Evolutionary conservation across 2,113 vertebrate species (phyloP), one percentile per base, ranked within the genome.

Genomic region (Tricholaema leucomelas): DNA sequence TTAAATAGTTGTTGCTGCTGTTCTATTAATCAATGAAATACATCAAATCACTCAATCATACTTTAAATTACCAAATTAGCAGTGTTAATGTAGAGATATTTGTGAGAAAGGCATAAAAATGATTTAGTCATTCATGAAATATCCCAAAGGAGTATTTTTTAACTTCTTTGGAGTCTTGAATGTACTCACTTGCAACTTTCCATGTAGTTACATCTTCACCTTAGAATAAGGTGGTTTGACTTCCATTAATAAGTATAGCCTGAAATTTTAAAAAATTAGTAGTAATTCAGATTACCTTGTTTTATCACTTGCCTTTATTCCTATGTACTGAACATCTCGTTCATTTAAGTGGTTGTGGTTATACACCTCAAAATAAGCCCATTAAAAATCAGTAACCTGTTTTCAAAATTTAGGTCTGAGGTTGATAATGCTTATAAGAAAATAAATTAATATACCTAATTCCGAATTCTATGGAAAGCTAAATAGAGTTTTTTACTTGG

Each of bases 361-460:
- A 17, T 25, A 36, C 59, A 54, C 30, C 50, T 81, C n/a, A 24
- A 91, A 85, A 87, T 40, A 67, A 88, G 88, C 58, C 0, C 14
- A 65, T 2, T 3, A 27, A 38, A 94, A 93, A 93, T 81, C 30
- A 69, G 33, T 27, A 81, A 15, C 8, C 24, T 7, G 42, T 81
- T 81, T 91, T 54, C 6, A 92, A 91, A 84, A 90, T 61, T 64
- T 72, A 90, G 8, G 8, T 84, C 35, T 87, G 60, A 81, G 12
- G 15, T 60, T 72, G 33, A 77, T 87, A 61, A 54, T 75, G 12
- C 12, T 78, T 90, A 74, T 85, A 83, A 70, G 3, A 20, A 84
- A 81, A 74, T 4, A 84, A 86, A 82, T 50, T 4, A 80, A 85
- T 36, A 46, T 9, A 59, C 80, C 79, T 89, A 30, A 65, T 89